A percentile compares a stretch with the other conserved stretches of the same genome.
Conservation (phyloP, 2,888 invertebrate species). For the Phalera bucephala region DNA sequence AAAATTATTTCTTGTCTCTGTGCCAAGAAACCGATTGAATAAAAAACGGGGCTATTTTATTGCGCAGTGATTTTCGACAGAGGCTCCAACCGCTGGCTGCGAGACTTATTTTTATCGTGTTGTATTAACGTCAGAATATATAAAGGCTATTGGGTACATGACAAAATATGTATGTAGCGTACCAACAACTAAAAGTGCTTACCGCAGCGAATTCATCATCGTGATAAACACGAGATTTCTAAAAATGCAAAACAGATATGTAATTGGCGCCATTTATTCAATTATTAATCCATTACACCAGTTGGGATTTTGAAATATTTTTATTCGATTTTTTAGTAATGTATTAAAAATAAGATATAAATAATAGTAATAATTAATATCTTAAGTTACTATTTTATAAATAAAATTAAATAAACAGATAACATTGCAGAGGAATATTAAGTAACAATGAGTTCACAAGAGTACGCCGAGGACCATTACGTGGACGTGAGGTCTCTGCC, state of each 20-base stretch:
- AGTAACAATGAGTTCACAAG: constrained; percentile 32
- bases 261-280: too few relatives aligned
- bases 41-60: constrained; percentile 61
- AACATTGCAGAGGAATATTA: background rate
- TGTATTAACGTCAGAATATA: constrained; percentile 10
- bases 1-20: constrained; percentile 65
- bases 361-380: background rate
- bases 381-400: background rate
- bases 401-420: background rate
- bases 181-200: background rate
- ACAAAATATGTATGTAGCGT: background rate
- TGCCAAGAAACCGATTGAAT: constrained; percentile 69
- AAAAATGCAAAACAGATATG: too few relatives aligned
- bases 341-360: constrained; percentile 3
- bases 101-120: constrained; percentile 48
- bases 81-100: constrained; percentile 33
- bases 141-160: constrained; percentile 7
- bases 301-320: background rate
- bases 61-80: constrained; percentile 60
- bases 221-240: too few relatives aligned
- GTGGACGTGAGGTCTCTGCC: constrained; percentile 69
- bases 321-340: background rate
- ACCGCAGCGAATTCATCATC: background rate
- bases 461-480: constrained; percentile 58
- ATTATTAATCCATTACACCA: background rate